phyloP scores from a whole-genome alignment of 2,113 vertebrate species.

The Elachura formosa region DNA sequence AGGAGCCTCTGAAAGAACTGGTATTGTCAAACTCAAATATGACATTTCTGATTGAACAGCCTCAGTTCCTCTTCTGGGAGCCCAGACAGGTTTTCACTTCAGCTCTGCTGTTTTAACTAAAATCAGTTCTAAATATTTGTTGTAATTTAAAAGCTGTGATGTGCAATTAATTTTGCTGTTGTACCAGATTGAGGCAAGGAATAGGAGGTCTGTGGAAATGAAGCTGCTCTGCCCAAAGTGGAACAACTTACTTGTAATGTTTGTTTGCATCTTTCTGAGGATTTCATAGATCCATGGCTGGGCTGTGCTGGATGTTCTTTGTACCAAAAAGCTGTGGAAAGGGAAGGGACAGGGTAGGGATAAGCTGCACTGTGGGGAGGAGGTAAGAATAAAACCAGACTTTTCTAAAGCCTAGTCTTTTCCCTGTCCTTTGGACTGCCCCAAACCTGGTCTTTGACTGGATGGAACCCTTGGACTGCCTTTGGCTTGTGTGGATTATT shows the following conservation, averaged over 20 bases:
- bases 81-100: background rate
- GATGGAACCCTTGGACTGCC: background rate
- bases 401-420: background rate
- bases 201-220: background rate
- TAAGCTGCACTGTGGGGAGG: background rate
- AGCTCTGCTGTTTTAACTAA: background rate
- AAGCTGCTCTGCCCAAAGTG: background rate
- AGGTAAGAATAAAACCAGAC: background rate
- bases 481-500: background rate
- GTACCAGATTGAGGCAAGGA: background rate
- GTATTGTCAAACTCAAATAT: background rate
- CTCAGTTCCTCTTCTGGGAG: background rate
- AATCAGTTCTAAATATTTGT: background rate
- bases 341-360: background rate
- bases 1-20: background rate
- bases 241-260: background rate
- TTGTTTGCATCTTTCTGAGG: background rate
- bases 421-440: background rate
- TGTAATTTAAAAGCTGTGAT: background rate
- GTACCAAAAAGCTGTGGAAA: background rate
- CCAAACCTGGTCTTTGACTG: background rate
- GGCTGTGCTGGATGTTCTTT: background rate
- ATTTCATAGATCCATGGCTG: background rate
- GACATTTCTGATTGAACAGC: background rate
- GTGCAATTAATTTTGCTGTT: background rate